Conservation (phyloP, 2,888 invertebrate genomes). For the Melinaea menophilus region DNA sequence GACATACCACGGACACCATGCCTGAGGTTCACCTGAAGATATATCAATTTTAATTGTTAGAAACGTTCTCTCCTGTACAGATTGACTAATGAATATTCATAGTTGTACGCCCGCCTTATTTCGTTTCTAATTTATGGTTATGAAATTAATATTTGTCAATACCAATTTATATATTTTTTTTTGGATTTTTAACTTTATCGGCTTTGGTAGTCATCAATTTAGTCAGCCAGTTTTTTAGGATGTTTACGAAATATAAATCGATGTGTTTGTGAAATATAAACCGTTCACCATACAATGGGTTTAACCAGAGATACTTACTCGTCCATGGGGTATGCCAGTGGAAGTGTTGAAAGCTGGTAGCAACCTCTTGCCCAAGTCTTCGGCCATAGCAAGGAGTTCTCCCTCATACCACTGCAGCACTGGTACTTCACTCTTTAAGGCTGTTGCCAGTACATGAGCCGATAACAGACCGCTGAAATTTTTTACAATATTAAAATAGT, state of each 20-base stretch:
- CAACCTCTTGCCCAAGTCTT: conserved; percentile 93
- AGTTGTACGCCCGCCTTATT: too few relatives aligned
- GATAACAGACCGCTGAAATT: conserved; percentile 89
- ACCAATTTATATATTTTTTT: too few relatives aligned
- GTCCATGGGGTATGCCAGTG: conserved; percentile 97
- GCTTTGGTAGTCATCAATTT: too few relatives aligned
- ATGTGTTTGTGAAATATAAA: neutral
- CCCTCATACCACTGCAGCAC: conserved; percentile 91
- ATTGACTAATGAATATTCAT: too few relatives aligned
- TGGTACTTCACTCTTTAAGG: conserved; percentile 85
- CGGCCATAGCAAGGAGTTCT: conserved; percentile 92
- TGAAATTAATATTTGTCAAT: too few relatives aligned
- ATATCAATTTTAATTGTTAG: too few relatives aligned
- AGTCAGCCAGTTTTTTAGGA: too few relatives aligned
- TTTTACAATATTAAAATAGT: too few relatives aligned
- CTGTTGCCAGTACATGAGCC: conserved; percentile 92
- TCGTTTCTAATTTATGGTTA: too few relatives aligned
- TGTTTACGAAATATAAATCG: conserved; percentile 25
- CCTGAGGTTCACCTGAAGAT: conserved; percentile 84
- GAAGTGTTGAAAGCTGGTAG: conserved; percentile 99
- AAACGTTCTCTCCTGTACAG: too few relatives aligned
- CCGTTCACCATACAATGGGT: neutral
- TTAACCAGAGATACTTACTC: conserved; percentile 74
- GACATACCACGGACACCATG: conserved; percentile 88
- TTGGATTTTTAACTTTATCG: too few relatives aligned